phyloP scores from a whole-genome alignment of 2,888 invertebrate genomes.

The Cryptophagus acutangulus region DNA sequence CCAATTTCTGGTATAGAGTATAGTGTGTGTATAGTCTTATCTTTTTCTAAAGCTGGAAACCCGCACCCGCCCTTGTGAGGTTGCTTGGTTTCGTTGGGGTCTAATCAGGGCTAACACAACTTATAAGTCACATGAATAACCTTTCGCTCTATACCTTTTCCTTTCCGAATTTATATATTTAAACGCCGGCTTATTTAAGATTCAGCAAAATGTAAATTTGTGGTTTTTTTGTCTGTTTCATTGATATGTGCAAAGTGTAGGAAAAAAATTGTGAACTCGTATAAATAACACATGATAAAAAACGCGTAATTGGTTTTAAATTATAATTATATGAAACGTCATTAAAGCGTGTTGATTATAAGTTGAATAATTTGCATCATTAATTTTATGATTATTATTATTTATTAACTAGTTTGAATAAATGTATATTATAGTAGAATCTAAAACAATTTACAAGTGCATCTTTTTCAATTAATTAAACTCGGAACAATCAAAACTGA shows the following conservation, averaged over 20 bases:
- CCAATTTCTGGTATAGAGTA: conserved; percentile 45
- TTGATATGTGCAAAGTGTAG: too few species aligned
- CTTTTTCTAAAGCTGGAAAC: conserved; percentile 42
- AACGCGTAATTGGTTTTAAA: conserved; percentile 2
- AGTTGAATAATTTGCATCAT: conserved; percentile 27
- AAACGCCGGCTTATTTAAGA: too few species aligned
- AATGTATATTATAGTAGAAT: background rate
- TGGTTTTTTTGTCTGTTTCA: too few species aligned
- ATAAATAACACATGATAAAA: background rate
- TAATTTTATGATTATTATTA: conserved; percentile 26
- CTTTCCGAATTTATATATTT: too few species aligned
- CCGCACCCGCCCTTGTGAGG: conserved; percentile 43
- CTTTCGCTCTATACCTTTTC: conserved; percentile 28
- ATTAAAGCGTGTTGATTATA: conserved; percentile 9
- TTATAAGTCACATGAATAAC: conserved; percentile 40
- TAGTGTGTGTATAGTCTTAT: conserved; percentile 47
- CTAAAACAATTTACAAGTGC: too few species aligned
- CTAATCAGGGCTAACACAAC: too few species aligned
- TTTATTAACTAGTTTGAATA: conserved; percentile 5
- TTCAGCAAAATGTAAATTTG: too few species aligned
- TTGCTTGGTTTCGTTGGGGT: conserved; percentile 39
- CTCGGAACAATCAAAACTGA: too few species aligned
- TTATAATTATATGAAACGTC: conserved; percentile 2
- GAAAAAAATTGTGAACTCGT: too few species aligned
- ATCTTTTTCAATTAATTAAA: too few species aligned